These are phyloP conservation scores for Dicranocentrus wangi DNA, from an alignment of 2,888 invertebrate genomes.

Conservation along the genomic window DNA sequence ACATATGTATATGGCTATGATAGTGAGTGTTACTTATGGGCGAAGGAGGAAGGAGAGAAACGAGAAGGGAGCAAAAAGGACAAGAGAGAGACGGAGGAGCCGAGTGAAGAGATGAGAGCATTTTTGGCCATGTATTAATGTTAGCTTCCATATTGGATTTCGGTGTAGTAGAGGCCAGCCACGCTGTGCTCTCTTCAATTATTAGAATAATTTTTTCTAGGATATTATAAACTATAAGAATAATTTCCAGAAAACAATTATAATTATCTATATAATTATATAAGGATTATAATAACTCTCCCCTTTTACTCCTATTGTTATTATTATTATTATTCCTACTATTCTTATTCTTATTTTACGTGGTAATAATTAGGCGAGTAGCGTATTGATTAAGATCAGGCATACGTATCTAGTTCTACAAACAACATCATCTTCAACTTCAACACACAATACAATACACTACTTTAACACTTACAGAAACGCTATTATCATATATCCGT, in stretches of 20 bases:
- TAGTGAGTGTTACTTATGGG: background rate
- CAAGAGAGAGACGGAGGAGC: constrained; percentile 18
- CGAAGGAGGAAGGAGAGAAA: too few species aligned
- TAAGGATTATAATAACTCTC: constrained; percentile 20
- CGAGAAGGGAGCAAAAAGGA: constrained; percentile 11
- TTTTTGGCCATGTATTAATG: constrained; percentile 15
- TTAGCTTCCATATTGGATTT: constrained; percentile 68
- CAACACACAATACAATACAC: too few species aligned
- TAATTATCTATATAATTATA: background rate
- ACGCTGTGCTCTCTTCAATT: constrained; percentile 68
- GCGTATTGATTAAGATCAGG: too few species aligned
- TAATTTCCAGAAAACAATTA: constrained; percentile 53
- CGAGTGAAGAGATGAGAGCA: background rate
- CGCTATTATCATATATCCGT: too few species aligned
- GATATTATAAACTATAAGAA: constrained; percentile 56
- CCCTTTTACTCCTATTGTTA: constrained; percentile 23
- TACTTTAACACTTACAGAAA: too few species aligned
- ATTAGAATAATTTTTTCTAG: constrained; percentile 65
- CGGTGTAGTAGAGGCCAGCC: constrained; percentile 68
- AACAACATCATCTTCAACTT: background rate
- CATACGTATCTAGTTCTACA: too few species aligned
- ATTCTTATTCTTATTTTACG: too few species aligned
- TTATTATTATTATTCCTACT: constrained; percentile 3
- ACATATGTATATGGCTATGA: background rate
- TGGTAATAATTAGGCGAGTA: too few species aligned